phyloP scores from a whole-genome alignment of 2,888 invertebrate species.

The Seira ritae region DNA sequence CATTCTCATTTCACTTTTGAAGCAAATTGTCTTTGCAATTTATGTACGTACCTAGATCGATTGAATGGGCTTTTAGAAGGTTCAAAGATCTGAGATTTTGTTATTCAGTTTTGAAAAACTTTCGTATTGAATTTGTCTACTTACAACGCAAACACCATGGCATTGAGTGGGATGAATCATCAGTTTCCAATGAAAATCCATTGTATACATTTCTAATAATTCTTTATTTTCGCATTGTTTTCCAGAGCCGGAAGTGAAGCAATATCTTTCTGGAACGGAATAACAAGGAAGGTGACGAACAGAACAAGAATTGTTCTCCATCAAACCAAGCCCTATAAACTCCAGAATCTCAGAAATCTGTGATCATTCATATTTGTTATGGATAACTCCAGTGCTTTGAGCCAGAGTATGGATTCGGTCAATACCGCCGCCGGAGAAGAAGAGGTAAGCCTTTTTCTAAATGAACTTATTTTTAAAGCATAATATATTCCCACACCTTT shows the following conservation, averaged over 20 bases:
- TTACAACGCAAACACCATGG: too few relatives aligned
- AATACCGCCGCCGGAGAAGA: constrained; percentile 97
- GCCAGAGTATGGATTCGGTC: constrained; percentile 98
- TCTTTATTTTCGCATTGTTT: neutral
- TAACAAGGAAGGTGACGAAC: neutral
- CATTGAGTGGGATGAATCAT: too few relatives aligned
- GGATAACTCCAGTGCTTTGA: constrained; percentile 84
- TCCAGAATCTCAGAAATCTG: constrained; percentile 62
- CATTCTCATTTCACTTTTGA: too few relatives aligned
- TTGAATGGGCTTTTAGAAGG: too few relatives aligned
- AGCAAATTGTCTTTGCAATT: too few relatives aligned
- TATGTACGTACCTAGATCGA: too few relatives aligned
- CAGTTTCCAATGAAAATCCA: too few relatives aligned
- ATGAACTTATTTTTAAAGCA: too few relatives aligned
- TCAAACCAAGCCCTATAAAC: neutral
- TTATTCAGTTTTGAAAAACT: too few relatives aligned
- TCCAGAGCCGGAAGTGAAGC: constrained; percentile 5
- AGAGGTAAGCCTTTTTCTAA: constrained; percentile 86
- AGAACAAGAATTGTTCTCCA: neutral
- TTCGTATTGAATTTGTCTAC: too few relatives aligned
- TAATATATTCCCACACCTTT: too few relatives aligned
- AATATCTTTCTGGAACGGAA: neutral
- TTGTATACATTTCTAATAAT: neutral
- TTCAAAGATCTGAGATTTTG: too few relatives aligned
- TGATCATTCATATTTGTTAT: constrained; percentile 75